Percentiles rank a stretch among this genome's conserved stretches.
Evolutionary conservation across 2,888 invertebrate genomes (phyloP).

Genomic region (Charanyca ferruginea): DNA sequence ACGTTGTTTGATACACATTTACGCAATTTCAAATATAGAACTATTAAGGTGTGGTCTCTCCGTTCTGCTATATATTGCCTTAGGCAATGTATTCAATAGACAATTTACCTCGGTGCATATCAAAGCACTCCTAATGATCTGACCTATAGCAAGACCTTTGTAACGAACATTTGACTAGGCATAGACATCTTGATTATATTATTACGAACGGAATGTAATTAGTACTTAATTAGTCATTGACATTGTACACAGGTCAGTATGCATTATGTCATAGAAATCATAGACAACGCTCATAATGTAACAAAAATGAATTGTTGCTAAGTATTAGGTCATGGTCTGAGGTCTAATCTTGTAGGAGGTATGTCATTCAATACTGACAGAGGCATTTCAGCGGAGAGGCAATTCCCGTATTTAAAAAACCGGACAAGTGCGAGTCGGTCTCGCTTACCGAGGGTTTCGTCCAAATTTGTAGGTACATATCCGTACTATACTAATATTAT

Average conservation of each 20-base stretch:
- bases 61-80: conserved; percentile 23
- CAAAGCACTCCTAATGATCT: conserved; percentile 24
- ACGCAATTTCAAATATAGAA: conserved; percentile 46
- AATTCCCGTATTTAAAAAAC: background rate
- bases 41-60: conserved; percentile 28
- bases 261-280: conserved; percentile 39
- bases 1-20: conserved; percentile 35
- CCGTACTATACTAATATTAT: no score
- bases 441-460: no score
- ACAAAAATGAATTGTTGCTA: conserved; percentile 25
- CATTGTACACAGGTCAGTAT: conserved; percentile 45
- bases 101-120: conserved; percentile 36
- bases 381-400: conserved; percentile 1
- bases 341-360: background rate
- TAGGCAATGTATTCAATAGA: conserved; percentile 34
- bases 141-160: conserved; percentile 40
- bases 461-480: no score
- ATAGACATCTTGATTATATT: conserved; percentile 46
- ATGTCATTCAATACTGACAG: conserved; percentile 16
- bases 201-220: conserved; percentile 46
- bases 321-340: conserved; percentile 4
- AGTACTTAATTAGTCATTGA: conserved; percentile 36
- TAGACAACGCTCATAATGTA: background rate
- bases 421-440: no score
- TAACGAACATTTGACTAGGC: conserved; percentile 9